Percentiles rank a stretch among this genome's conserved stretches.
These are phyloP conservation scores for Neodiprion fabricii DNA, from an alignment of 1,140 invertebrate genomes.

Conservation along the genomic window DNA sequence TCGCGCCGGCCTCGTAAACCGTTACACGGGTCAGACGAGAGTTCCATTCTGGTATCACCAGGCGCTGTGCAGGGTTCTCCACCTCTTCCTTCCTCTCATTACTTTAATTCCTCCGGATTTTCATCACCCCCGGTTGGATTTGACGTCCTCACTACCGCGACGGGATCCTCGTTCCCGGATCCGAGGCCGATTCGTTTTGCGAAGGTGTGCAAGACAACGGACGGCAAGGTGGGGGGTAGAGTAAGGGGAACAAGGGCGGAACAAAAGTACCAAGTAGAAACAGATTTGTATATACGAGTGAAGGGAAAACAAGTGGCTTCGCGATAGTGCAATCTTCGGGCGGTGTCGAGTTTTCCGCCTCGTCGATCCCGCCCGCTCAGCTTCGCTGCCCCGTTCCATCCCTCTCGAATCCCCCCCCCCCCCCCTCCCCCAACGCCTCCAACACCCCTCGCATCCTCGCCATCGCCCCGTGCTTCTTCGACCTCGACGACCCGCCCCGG, in stretches of 20 bases:
- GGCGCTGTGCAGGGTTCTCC: slow-evolving; percentile 20
- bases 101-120: slow-evolving; percentile 7
- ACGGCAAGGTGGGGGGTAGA: too few species aligned
- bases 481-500: slow-evolving; percentile 13
- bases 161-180: not conserved
- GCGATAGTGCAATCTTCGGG: slow-evolving; percentile 52
- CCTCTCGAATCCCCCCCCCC: not conserved
- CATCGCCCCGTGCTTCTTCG: slow-evolving; percentile 13
- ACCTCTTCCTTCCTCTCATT: not conserved
- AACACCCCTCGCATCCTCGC: not conserved
- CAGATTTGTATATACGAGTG: slow-evolving; percentile 34
- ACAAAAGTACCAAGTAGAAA: slow-evolving; percentile 23
- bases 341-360: slow-evolving; percentile 52
- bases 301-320: slow-evolving; percentile 46
- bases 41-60: slow-evolving; percentile 8
- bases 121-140: not conserved
- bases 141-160: not conserved
- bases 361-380: slow-evolving; percentile 40
- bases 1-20: slow-evolving; percentile 30
- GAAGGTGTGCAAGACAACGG: too few species aligned
- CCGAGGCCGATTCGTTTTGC: not conserved
- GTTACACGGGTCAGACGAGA: slow-evolving; percentile 12
- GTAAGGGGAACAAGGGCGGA: not conserved
- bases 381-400: slow-evolving; percentile 34
- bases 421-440: not conserved